phyloP scores from a whole-genome alignment of 2,113 vertebrate species.

The Rattus norvegicus region GRCr8 NC_086037.1:36866001-36866500 shows the following conservation, averaged over 20 bases:
- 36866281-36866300: too few species aligned
- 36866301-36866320: too few species aligned
- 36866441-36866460: not conserved
- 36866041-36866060: not conserved
- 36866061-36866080: not conserved
- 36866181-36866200: not conserved
- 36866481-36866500: not conserved
- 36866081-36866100: not conserved
- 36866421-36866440: not conserved
- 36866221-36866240: not conserved
- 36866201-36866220: not conserved
- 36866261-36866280: not conserved
- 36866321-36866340: too few species aligned
- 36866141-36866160: not conserved
- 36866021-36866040: not conserved
- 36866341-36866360: not conserved
- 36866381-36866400: not conserved
- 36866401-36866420: not conserved
- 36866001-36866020: constrained; percentile 38
- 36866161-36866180: not conserved
- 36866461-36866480: not conserved
- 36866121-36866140: not conserved
- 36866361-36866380: not conserved
- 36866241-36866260: not conserved
- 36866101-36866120: too few species aligned